phyloP scores from a whole-genome alignment of 2,888 invertebrate species.

The Lacanobia wlatinum region DNA sequence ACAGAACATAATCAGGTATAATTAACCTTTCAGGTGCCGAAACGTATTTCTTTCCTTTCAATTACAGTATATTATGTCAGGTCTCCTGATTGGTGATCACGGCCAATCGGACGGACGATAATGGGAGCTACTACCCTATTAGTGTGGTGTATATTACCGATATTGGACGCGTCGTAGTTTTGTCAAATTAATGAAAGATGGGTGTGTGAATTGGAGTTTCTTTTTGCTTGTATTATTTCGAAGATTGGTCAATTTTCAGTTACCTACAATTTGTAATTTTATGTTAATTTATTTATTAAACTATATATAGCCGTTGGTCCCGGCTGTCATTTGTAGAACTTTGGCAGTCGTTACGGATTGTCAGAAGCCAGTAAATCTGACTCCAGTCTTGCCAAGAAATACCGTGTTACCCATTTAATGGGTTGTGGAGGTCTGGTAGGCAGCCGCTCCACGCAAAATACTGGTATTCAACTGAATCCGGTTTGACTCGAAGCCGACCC shows the following conservation, averaged over 20 bases:
- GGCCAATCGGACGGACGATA: slow-evolving; percentile 71
- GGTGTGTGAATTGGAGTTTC: not conserved
- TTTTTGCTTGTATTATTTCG: slow-evolving; percentile 1
- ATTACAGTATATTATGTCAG: slow-evolving; percentile 59
- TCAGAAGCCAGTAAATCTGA: no score
- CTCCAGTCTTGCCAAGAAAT: no score
- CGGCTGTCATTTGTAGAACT: no score
- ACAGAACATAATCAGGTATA: slow-evolving; percentile 61
- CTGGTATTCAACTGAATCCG: no score
- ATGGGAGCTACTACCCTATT: slow-evolving; percentile 67
- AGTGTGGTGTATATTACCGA: slow-evolving; percentile 53
- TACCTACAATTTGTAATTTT: not conserved
- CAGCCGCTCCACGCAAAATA: no score
- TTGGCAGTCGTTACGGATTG: no score
- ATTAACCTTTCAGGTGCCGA: slow-evolving; percentile 65
- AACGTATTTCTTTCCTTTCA: slow-evolving; percentile 65
- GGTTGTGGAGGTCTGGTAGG: no score
- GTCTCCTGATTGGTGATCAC: slow-evolving; percentile 59
- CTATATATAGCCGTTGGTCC: no score
- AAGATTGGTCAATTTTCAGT: slow-evolving; percentile 3
- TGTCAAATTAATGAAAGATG: slow-evolving; percentile 13
- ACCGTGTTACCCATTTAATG: no score
- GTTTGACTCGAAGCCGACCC: no score
- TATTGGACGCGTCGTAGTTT: slow-evolving; percentile 29
- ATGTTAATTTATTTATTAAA: no score